Conservation (phyloP, 2,888 invertebrate species). For the Nomada flava region DNA sequence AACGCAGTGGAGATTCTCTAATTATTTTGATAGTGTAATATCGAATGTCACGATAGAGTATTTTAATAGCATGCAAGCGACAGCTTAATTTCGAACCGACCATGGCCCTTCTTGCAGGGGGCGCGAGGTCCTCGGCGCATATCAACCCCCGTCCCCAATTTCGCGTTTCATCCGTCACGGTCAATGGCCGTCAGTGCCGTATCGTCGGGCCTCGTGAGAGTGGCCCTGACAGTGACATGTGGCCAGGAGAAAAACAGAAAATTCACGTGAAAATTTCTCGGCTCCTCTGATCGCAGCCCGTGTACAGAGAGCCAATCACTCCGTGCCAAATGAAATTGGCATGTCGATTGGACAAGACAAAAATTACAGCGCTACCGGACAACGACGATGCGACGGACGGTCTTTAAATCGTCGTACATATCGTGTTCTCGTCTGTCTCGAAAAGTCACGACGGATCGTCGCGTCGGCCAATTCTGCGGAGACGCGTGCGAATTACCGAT, state of each 20-base stretch:
- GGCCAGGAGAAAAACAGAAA: constrained; percentile 58
- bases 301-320: constrained; percentile 60
- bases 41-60: neutral
- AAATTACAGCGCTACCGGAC: constrained; percentile 61
- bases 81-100: constrained; percentile 34
- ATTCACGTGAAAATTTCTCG: constrained; percentile 64
- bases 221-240: constrained; percentile 70
- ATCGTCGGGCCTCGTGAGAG: constrained; percentile 51
- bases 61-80: neutral
- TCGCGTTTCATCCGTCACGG: constrained; percentile 67
- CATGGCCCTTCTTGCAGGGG: constrained; percentile 29
- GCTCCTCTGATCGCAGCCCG: constrained; percentile 34
- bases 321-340: constrained; percentile 68
- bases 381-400: constrained; percentile 15
- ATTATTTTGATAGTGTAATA: too few relatives aligned
- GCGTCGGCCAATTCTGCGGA: constrained; percentile 22
- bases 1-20: too few relatives aligned
- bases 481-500: constrained; percentile 29
- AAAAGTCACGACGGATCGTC: constrained; percentile 12
- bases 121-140: constrained; percentile 51
- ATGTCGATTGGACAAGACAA: constrained; percentile 70
- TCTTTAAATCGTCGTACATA: constrained; percentile 47
- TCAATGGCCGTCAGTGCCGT: constrained; percentile 63
- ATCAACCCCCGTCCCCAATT: constrained; percentile 58
- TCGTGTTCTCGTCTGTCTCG: constrained; percentile 14